These are phyloP conservation scores for Terrapene triunguis DNA, from an alignment of 2,113 vertebrate genomes.

Conservation along the genomic window DNA sequence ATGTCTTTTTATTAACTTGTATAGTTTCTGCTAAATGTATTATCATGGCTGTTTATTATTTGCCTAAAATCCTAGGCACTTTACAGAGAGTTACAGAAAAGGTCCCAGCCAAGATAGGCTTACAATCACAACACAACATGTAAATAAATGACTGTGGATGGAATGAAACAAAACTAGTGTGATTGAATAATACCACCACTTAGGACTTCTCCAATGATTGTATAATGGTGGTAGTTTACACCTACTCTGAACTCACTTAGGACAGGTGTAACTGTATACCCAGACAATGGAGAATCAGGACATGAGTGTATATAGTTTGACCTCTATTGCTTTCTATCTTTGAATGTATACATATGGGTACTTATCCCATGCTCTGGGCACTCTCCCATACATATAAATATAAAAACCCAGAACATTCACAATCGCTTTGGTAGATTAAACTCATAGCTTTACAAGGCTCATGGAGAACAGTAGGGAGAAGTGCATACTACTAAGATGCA, in stretches of 20 bases:
- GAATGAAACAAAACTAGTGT: not conserved
- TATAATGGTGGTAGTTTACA: not conserved
- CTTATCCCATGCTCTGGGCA: not conserved
- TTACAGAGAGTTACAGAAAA: not conserved
- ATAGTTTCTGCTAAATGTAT: not conserved
- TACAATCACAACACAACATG: not conserved
- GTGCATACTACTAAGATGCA: slow-evolving; percentile 32
- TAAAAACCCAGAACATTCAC: not conserved
- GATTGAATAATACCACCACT: not conserved
- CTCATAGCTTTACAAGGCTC: slow-evolving; percentile 54
- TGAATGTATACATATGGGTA: not conserved
- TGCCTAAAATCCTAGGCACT: not conserved
- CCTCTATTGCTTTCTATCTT: not conserved
- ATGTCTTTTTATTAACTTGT: not conserved
- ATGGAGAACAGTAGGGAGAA: slow-evolving; percentile 53
- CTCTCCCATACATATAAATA: slow-evolving; percentile 6
- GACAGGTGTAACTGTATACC: not conserved
- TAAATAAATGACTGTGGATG: not conserved
- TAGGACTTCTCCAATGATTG: not conserved
- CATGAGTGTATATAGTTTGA: not conserved
- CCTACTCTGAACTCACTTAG: not conserved
- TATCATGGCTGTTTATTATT: not conserved
- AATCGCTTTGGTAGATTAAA: slow-evolving; percentile 34
- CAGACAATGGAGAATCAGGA: not conserved
- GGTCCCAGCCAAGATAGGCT: not conserved